These are phyloP conservation scores for Bucco capensis DNA, from an alignment of 2,113 vertebrate genomes.

Conservation along the genomic window DNA sequence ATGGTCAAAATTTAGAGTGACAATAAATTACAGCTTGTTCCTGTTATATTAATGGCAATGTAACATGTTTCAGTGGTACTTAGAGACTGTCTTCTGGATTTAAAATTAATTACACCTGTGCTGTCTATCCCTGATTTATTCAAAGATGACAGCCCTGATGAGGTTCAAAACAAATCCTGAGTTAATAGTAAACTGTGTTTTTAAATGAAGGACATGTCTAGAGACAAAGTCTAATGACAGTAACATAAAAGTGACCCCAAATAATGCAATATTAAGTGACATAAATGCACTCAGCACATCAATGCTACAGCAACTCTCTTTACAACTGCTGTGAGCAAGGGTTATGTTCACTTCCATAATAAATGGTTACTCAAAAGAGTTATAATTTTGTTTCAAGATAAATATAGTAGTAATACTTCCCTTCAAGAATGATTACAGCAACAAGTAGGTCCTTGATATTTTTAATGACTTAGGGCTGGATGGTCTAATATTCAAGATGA, in stretches of 20 bases:
- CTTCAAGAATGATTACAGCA: neutral
- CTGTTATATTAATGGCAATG: slow-evolving; percentile 35
- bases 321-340: neutral
- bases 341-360: neutral
- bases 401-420: neutral
- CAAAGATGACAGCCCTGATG: neutral
- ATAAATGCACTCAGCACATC: neutral
- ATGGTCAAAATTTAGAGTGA: slow-evolving; percentile 61
- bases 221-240: neutral
- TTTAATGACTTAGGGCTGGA: neutral
- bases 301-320: neutral
- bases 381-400: neutral
- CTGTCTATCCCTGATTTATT: neutral
- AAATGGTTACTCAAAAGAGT: neutral
- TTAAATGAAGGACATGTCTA: neutral
- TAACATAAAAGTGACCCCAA: neutral
- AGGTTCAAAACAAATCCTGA: neutral
- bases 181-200: neutral
- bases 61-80: slow-evolving; percentile 10
- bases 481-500: neutral
- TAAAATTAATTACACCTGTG: slow-evolving; percentile 37
- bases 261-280: neutral
- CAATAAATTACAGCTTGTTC: slow-evolving; percentile 65
- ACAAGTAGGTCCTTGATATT: neutral
- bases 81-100: slow-evolving; percentile 5